phyloP scores from a whole-genome alignment of 2,797 vertebrate species.

The Valencia hispanica region DNA sequence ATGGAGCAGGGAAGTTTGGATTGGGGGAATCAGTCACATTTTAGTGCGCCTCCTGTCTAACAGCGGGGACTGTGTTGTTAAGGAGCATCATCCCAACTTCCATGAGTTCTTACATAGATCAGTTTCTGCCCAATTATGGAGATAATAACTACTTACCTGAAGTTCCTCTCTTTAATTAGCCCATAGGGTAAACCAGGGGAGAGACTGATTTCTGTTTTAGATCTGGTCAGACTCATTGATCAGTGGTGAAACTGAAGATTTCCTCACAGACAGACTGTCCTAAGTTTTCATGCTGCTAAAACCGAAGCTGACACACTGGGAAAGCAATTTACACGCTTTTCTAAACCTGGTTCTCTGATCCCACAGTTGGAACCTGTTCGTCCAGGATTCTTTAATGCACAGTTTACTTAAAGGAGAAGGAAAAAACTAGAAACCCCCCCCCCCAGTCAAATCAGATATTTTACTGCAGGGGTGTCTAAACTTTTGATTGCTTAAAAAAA shows the following conservation, averaged over 20 bases:
- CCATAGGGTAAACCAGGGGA: neutral
- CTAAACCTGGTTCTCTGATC: conserved; percentile 56
- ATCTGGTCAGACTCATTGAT: conserved; percentile 27
- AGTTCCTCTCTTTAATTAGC: neutral
- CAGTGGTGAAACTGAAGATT: conserved; percentile 46
- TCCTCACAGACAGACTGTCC: conserved; percentile 37
- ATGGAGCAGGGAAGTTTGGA: neutral
- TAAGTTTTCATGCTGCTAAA: conserved; percentile 31
- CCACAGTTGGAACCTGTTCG: conserved; percentile 25
- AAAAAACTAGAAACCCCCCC: no score
- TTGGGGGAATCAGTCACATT: neutral
- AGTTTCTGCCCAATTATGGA: neutral
- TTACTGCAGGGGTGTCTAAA: neutral
- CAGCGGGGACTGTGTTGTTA: conserved; percentile 15
- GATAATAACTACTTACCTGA: neutral
- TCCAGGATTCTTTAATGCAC: conserved; percentile 2
- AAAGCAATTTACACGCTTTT: conserved; percentile 75
- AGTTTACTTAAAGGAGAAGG: neutral
- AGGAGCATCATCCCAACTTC: conserved; percentile 9
- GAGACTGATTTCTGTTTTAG: neutral
- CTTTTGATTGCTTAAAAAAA: neutral
- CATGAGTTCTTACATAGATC: neutral
- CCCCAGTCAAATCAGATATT: neutral
- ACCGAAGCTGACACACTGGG: conserved; percentile 76
- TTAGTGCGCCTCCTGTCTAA: conserved; percentile 4